phyloP scores from a whole-genome alignment of 2,888 invertebrate genomes.

The Drosophila neotestacea region DNA sequence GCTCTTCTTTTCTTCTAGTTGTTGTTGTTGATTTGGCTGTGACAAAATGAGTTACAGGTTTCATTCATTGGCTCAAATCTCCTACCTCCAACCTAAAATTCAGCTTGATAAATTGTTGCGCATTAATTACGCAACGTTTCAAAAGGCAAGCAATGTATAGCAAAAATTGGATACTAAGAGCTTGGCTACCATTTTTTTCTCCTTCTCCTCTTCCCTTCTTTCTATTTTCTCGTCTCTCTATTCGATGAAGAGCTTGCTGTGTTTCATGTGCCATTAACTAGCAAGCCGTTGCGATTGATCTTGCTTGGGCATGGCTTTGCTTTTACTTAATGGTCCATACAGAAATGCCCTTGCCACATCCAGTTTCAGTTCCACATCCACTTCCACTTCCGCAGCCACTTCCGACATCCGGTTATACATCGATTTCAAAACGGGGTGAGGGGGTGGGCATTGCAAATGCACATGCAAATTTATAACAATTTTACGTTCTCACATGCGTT shows the following conservation, averaged over 20 bases:
- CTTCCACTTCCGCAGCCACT: conserved; percentile 25
- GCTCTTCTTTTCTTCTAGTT: conserved; percentile 1
- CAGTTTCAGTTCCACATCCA: conserved; percentile 5
- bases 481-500: conserved; percentile 78
- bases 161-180: conserved; percentile 20
- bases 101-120: conserved; percentile 78
- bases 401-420: conserved; percentile 14
- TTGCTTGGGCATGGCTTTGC: conserved; percentile 55
- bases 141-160: conserved; percentile 23
- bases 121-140: conserved; percentile 78
- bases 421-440: neutral
- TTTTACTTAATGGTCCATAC: conserved; percentile 60
- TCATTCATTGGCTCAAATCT: conserved; percentile 61
- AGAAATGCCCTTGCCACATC: conserved; percentile 6
- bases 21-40: conserved; percentile 65
- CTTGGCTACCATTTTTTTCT: conserved; percentile 3
- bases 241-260: conserved; percentile 33
- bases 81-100: conserved; percentile 46
- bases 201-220: neutral
- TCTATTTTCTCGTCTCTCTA: too few relatives aligned
- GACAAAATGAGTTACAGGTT: conserved; percentile 79
- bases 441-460: conserved; percentile 43
- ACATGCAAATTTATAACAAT: conserved; percentile 79
- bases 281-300: conserved; percentile 74
- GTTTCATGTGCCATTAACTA: conserved; percentile 76